phyloP scores from a whole-genome alignment of 35 echinoderm and acorn worm species.

The Ophiothrix spiculata region DNA sequence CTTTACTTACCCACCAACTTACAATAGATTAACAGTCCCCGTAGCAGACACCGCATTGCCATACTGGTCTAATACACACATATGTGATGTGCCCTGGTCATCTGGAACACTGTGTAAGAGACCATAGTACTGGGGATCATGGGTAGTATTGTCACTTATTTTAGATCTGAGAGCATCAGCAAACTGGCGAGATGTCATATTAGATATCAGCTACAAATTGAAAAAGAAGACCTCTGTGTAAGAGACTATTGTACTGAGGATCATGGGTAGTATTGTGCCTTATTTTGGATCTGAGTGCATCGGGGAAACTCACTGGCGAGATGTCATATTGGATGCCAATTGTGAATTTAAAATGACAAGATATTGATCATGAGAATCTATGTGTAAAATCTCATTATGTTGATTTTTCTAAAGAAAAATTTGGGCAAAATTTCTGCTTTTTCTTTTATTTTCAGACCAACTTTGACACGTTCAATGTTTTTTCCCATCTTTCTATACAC shows the following conservation, averaged over 20 bases:
- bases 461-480: too few relatives aligned
- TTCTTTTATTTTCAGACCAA: too few relatives aligned
- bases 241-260: constrained; percentile 57
- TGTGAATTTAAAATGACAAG: too few relatives aligned
- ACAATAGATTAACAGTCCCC: constrained; percentile 75
- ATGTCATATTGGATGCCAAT: constrained; percentile 73
- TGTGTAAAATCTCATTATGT: constrained; percentile 64
- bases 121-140: constrained; percentile 69
- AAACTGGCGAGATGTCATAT: constrained; percentile 69
- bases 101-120: constrained; percentile 47
- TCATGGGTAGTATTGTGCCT: constrained; percentile 63
- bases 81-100: constrained; percentile 66
- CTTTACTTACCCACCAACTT: too few relatives aligned
- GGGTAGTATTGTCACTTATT: constrained; percentile 64
- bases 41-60: constrained; percentile 78
- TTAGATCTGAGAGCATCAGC: constrained; percentile 52
- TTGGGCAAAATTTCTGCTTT: too few relatives aligned
- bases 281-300: constrained; percentile 51
- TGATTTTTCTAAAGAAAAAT: too few relatives aligned
- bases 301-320: constrained; percentile 59
- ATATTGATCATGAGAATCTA: too few relatives aligned
- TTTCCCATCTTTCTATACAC: too few relatives aligned
- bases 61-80: constrained; percentile 74
- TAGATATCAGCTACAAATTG: constrained; percentile 67
- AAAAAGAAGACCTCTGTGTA: constrained; percentile 38